Evolutionary conservation across 2,113 vertebrate species (phyloP).

Genomic region (Grantiella picta): DNA sequence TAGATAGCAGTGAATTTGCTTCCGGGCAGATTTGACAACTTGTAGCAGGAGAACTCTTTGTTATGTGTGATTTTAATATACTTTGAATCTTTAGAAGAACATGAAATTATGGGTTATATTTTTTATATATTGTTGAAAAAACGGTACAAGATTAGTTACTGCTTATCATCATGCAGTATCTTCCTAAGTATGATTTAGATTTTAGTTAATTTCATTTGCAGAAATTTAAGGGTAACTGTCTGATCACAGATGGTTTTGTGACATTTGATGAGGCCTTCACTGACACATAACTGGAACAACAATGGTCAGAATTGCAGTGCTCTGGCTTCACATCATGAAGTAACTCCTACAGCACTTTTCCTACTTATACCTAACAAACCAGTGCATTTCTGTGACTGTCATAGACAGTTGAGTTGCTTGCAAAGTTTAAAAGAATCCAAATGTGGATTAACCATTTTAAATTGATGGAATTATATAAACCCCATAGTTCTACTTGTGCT

Average conservation of each 20-base stretch:
- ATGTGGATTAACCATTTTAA: background rate
- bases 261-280: background rate
- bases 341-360: background rate
- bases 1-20: background rate
- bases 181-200: background rate
- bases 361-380: background rate
- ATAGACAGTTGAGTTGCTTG: background rate
- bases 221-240: background rate
- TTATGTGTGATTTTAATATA: background rate
- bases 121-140: background rate
- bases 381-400: background rate
- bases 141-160: background rate
- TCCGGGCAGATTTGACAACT: background rate
- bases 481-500: background rate
- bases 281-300: accelerated
- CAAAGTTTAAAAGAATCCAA: background rate
- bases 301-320: background rate
- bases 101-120: background rate
- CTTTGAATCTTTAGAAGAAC: background rate
- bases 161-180: background rate
- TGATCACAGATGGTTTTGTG: background rate
- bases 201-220: background rate
- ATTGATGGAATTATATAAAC: background rate
- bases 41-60: background rate
- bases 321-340: accelerated